Evolutionary conservation across 2,888 invertebrate genomes (phyloP).

Genomic region (Sussaba pulchella): DNA sequence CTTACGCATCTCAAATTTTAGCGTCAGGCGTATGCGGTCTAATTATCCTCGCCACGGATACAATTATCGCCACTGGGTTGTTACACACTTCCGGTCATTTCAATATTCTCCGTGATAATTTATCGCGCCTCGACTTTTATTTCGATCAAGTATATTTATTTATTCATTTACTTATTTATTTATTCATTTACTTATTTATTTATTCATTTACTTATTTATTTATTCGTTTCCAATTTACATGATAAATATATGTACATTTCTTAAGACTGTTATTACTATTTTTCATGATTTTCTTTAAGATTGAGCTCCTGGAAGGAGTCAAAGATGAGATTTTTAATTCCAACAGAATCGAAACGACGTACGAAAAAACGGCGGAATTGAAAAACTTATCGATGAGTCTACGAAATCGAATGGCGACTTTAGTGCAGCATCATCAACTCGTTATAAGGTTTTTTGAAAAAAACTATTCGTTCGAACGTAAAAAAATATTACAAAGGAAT

Average conservation of each 20-base stretch:
- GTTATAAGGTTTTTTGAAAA: conserved; percentile 59
- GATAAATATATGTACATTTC: background rate
- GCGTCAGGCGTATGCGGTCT: conserved; percentile 74
- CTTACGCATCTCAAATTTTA: conserved; percentile 73
- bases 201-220: too few species aligned
- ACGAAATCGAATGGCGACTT: conserved; percentile 36
- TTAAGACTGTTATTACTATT: background rate
- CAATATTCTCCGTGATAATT: conserved; percentile 70
- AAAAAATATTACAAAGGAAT: too few species aligned
- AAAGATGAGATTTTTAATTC: background rate
- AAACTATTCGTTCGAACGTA: too few species aligned
- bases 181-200: too few species aligned
- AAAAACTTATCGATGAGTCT: background rate
- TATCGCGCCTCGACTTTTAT: conserved; percentile 58
- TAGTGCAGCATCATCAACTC: conserved; percentile 65
- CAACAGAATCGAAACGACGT: background rate
- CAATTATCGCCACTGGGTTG: conserved; percentile 76
- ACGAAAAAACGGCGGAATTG: conserved; percentile 10
- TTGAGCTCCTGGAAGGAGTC: background rate
- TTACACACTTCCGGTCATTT: conserved; percentile 77
- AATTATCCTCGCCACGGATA: conserved; percentile 75
- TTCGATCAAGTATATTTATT: conserved; percentile 24
- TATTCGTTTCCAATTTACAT: background rate
- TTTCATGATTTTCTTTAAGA: conserved; percentile 24
- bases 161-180: too few species aligned